Conservation (phyloP, 2,113 vertebrate species). For the Perca schrenkii region DNA sequence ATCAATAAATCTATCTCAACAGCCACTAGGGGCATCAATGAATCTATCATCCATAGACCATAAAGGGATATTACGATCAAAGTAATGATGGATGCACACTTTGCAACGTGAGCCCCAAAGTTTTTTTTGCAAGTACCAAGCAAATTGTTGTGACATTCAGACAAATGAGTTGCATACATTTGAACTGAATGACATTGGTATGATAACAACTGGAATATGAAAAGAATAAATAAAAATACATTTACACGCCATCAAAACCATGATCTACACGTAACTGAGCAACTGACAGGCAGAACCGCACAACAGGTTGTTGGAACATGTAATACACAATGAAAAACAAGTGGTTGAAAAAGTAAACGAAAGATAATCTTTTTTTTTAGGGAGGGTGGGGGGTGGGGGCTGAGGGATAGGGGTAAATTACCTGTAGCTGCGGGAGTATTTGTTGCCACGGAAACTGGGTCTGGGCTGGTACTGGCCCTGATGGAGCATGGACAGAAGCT, state of each 20-base stretch:
- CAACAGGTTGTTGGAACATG: conserved; percentile 68
- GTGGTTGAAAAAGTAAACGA: conserved; percentile 66
- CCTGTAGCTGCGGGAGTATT: conserved; percentile 99
- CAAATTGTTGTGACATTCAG: conserved; percentile 48
- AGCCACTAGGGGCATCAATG: conserved; percentile 60
- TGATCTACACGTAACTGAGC: conserved; percentile 62
- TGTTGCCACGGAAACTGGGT: conserved; percentile 99
- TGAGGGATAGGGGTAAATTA: conserved; percentile 80
- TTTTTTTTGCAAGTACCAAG: background rate
- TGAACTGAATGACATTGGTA: conserved; percentile 65
- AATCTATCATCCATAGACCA: conserved; percentile 58
- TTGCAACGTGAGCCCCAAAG: conserved; percentile 13
- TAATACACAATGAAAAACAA: conserved; percentile 74
- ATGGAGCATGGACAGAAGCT: conserved; percentile 99
- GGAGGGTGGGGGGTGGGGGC: background rate
- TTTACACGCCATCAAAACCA: conserved; percentile 59
- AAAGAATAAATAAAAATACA: conserved; percentile 28
- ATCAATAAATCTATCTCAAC: conserved; percentile 66
- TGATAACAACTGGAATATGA: conserved; percentile 68
- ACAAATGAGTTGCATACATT: conserved; percentile 62
- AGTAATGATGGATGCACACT: conserved; percentile 58
- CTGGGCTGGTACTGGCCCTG: conserved; percentile 99
- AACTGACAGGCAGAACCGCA: conserved; percentile 49
- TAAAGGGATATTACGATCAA: conserved; percentile 48
- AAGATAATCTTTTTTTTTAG: conserved; percentile 34